Evolutionary conservation across 37 sponge, comb jelly and placozoan genomes (phyloP), one percentile per base, ranked within the genome.

Genomic region (Diacarnus erythraeanus): DNA sequence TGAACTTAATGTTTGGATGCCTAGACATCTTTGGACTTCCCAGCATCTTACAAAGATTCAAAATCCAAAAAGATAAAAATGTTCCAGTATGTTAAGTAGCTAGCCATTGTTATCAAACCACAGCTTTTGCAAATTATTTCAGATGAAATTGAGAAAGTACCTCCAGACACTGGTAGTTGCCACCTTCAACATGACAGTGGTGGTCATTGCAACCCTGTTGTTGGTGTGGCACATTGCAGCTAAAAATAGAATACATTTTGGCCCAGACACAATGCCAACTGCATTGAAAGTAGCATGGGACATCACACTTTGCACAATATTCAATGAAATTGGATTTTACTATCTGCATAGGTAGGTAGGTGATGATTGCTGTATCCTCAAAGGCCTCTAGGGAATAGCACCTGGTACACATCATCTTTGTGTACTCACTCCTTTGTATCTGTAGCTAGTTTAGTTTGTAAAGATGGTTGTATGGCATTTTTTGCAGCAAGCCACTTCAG

Each of bases 341-440:
- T 96, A 92, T 80, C 47, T 75, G 3, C 97, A 96, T 88, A 96
- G 97, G 97, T 92, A 68, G 39, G 44, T n/a, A n/a, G n/a, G n/a
- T n/a, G n/a, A n/a, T n/a, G n/a, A n/a, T n/a, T n/a, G n/a, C n/a
- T n/a, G n/a, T n/a, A n/a, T n/a, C n/a, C n/a, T n/a, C n/a, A n/a
- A n/a, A n/a, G n/a, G n/a, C n/a, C n/a, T n/a, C n/a, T n/a, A n/a
- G n/a, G n/a, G n/a, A n/a, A n/a, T n/a, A n/a, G n/a, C n/a, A n/a
- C n/a, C n/a, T n/a, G n/a, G n/a, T n/a, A n/a, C n/a, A n/a, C n/a
- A n/a, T n/a, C n/a, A n/a, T n/a, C n/a, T n/a, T n/a, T n/a, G n/a
- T n/a, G n/a, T n/a, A n/a, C n/a, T n/a, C n/a, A n/a, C n/a, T n/a
- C n/a, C n/a, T n/a, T n/a, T n/a, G n/a, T n/a, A n/a, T n/a, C n/a